A percentile compares a stretch with the other conserved stretches of the same genome.
Conservation (phyloP, 30 jellyfish, hydroid and myxozoan genomes). For the Mastigias papua region DNA sequence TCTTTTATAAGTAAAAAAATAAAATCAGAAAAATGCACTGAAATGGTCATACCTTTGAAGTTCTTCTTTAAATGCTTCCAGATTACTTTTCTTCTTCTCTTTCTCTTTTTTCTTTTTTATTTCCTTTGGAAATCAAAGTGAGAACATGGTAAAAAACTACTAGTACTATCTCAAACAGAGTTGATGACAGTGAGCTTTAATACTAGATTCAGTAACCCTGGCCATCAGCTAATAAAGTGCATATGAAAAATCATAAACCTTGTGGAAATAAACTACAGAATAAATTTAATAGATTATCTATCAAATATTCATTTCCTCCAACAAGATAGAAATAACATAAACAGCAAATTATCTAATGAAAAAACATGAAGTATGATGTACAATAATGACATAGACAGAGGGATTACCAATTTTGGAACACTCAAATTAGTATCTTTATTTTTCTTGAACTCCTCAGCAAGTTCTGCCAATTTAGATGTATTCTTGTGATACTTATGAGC, state of each 20-base stretch:
- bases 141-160: background rate
- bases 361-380: no score
- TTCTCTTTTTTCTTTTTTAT: slow-evolving; percentile 80
- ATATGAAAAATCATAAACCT: no score
- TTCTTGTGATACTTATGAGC: slow-evolving; percentile 69
- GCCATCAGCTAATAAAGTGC: no score
- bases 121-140: slow-evolving; percentile 50
- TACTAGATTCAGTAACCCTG: background rate
- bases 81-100: slow-evolving; percentile 91
- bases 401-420: slow-evolving; percentile 53
- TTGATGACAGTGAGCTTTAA: background rate
- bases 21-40: no score
- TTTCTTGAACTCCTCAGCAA: slow-evolving; percentile 88
- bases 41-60: slow-evolving; percentile 69
- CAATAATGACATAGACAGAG: no score
- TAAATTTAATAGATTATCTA: no score
- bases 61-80: slow-evolving; percentile 92
- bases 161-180: background rate
- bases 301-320: no score
- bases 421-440: slow-evolving; percentile 39
- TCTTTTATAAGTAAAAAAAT: no score
- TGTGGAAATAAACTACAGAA: no score
- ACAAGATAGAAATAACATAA: no score
- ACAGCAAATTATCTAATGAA: no score
- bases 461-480: slow-evolving; percentile 84